Percentiles rank a stretch among this genome's conserved stretches.
Evolutionary conservation across 2,113 vertebrate species (phyloP).

Genomic region (Porphyrio hochstetteri): DNA sequence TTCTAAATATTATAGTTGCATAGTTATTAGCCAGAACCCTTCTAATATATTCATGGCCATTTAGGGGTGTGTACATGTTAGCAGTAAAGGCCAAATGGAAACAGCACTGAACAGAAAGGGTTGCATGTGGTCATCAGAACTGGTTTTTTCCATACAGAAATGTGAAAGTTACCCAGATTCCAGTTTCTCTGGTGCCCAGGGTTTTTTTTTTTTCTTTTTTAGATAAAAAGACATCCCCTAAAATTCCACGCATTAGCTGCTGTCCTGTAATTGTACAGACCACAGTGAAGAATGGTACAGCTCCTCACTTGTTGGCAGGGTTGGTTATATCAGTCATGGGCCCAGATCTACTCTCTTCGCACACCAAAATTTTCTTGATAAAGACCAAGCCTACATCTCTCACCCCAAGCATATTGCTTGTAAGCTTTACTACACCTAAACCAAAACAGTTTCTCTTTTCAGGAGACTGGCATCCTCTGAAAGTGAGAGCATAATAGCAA

Average conservation of each 20-base stretch:
- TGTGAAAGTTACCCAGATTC: not conserved
- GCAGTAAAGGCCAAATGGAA: not conserved
- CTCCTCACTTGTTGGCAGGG: not conserved
- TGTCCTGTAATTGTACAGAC: not conserved
- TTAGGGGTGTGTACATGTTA: not conserved
- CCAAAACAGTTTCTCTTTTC: not conserved
- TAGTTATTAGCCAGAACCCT: not conserved
- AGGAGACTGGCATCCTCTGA: not conserved
- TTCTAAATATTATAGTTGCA: not conserved
- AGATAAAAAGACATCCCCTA: not conserved
- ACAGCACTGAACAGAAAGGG: not conserved
- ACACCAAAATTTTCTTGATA: not conserved
- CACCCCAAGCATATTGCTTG: not conserved
- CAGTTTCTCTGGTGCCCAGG: not conserved
- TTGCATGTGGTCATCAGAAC: not conserved
- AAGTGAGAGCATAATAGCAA: not conserved
- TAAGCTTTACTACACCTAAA: not conserved
- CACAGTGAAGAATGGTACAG: not conserved
- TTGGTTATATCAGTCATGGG: not conserved
- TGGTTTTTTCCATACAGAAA: not conserved
- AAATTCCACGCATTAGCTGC: not conserved
- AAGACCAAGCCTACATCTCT: not conserved
- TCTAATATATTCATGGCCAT: not conserved
- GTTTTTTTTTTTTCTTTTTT: not conserved
- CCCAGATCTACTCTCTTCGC: not conserved